phyloP scores from a whole-genome alignment of 1,140 invertebrate species.

The Drosophila persimilis region DNA sequence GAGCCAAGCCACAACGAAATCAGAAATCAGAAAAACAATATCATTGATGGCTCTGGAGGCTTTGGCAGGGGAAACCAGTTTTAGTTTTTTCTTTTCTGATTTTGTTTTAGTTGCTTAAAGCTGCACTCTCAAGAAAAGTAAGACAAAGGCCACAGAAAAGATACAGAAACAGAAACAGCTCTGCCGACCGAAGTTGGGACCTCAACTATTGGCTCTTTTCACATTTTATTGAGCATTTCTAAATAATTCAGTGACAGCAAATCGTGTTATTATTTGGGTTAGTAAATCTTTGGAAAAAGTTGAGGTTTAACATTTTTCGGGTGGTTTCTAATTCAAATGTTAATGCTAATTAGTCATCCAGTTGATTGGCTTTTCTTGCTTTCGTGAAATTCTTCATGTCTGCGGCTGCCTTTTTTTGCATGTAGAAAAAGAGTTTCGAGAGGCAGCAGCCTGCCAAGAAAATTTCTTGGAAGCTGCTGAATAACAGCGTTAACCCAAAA shows the following conservation, averaged over 20 bases:
- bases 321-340: constrained; percentile 3
- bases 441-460: constrained; percentile 37
- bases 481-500: constrained; percentile 42
- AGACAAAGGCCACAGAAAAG: constrained; percentile 50
- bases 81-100: constrained; percentile 37
- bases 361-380: constrained; percentile 30
- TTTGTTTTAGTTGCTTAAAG: constrained; percentile 29
- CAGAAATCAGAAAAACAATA: constrained; percentile 52
- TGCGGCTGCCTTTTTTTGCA: constrained; percentile 31
- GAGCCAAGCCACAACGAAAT: constrained; percentile 24
- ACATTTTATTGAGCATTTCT: constrained; percentile 4
- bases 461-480: constrained; percentile 68
- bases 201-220: constrained; percentile 31
- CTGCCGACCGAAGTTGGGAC: constrained; percentile 27
- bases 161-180: constrained; percentile 24
- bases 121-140: constrained; percentile 48
- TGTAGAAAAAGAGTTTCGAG: constrained; percentile 50
- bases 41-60: constrained; percentile 56
- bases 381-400: constrained; percentile 6
- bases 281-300: background rate
- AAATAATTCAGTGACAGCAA: constrained; percentile 18
- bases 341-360: constrained; percentile 16
- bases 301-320: background rate
- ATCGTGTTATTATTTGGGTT: constrained; percentile 13
- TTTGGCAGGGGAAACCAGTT: constrained; percentile 59